Conservation (phyloP, 1,140 invertebrate genomes). For the Drosophila equinoxialis region DNA sequence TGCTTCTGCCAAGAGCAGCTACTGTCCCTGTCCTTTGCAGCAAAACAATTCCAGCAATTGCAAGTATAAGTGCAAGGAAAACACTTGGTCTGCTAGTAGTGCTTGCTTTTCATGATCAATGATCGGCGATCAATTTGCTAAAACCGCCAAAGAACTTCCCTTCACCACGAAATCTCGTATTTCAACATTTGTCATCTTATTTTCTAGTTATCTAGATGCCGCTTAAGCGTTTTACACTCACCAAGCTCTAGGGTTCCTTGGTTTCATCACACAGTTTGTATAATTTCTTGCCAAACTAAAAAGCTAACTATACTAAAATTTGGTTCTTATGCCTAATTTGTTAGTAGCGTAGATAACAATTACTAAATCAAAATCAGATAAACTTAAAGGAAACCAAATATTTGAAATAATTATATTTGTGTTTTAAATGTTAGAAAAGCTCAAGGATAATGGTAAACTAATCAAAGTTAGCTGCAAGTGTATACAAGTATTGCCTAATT, state of each 20-base stretch:
- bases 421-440: too few relatives aligned
- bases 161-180: neutral
- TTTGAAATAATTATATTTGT: too few relatives aligned
- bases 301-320: too few relatives aligned
- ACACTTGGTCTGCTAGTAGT: conserved; percentile 37
- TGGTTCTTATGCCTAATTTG: too few relatives aligned
- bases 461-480: too few relatives aligned
- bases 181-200: conserved; percentile 8
- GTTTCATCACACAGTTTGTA: too few relatives aligned
- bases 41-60: conserved; percentile 38
- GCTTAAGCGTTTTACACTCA: neutral
- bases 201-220: neutral
- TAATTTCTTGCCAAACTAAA: too few relatives aligned
- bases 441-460: too few relatives aligned
- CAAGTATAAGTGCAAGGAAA: conserved; percentile 59
- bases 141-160: conserved; percentile 2
- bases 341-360: too few relatives aligned
- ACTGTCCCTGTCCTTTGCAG: conserved; percentile 29
- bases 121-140: conserved; percentile 16
- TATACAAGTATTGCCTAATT: too few relatives aligned
- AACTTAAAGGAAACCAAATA: too few relatives aligned
- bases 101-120: conserved; percentile 29
- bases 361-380: too few relatives aligned
- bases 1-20: conserved; percentile 27
- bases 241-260: neutral